Percentiles rank a stretch among this genome's conserved stretches.
These are phyloP conservation scores for Papio anubis DNA, from an alignment of 2,113 vertebrate species.

Conservation along the genomic window DNA sequence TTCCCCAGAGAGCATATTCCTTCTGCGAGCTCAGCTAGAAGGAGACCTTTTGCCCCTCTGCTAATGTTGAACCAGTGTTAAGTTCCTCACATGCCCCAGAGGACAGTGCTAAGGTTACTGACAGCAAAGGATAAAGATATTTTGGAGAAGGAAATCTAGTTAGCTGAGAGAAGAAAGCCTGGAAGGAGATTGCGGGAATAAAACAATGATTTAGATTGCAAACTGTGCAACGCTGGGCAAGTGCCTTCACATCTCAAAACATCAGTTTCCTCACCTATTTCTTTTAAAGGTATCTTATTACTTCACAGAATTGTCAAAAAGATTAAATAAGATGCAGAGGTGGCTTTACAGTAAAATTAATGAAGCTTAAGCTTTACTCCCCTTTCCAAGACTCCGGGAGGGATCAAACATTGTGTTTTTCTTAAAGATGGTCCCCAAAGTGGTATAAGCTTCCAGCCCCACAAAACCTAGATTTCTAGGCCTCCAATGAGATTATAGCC, in stretches of 20 bases:
- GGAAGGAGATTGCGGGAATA: background rate
- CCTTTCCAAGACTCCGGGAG: background rate
- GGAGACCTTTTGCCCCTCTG: background rate
- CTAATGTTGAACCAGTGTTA: conserved; percentile 18
- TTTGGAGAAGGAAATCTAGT: background rate
- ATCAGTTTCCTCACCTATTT: background rate
- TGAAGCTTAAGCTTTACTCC: background rate
- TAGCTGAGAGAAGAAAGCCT: background rate
- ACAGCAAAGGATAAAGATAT: conserved; percentile 13
- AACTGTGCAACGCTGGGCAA: background rate
- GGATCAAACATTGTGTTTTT: background rate
- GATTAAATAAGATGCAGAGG: conserved; percentile 25
- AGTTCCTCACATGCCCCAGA: conserved; percentile 8
- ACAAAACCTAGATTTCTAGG: background rate
- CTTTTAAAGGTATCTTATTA: conserved; percentile 2
- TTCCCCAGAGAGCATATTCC: background rate
- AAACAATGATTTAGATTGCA: background rate
- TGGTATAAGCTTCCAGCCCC: background rate
- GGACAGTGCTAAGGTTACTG: conserved; percentile 14
- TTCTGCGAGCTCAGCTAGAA: background rate
- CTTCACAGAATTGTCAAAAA: conserved; percentile 25
- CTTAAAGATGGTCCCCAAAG: background rate
- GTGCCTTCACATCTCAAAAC: background rate
- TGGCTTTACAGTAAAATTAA: conserved; percentile 31
- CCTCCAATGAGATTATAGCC: background rate